Evolutionary conservation across 2,113 vertebrate genomes (phyloP).

Genomic region (Zosterops hypoxanthus): DNA sequence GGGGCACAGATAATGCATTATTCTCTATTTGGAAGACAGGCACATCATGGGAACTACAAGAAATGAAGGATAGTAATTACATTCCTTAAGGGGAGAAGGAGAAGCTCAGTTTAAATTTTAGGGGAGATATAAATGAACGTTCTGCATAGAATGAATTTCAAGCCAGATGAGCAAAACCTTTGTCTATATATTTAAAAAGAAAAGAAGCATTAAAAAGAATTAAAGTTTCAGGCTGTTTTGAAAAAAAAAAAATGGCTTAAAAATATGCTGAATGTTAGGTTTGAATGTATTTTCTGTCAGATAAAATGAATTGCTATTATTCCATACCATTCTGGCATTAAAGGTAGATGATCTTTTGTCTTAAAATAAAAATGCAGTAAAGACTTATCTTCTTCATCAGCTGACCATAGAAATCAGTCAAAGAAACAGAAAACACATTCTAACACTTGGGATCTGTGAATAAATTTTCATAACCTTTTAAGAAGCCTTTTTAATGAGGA

Average conservation of each 20-base stretch:
- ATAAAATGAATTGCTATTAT: not conserved
- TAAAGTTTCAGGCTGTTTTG: not conserved
- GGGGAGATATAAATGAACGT: not conserved
- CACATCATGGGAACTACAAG: slow-evolving; percentile 15
- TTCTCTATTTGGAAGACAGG: slow-evolving; percentile 33
- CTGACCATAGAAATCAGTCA: not conserved
- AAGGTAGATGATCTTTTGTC: not conserved
- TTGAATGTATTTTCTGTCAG: not conserved
- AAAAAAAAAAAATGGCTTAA: not conserved
- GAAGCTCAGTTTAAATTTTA: slow-evolving; percentile 29
- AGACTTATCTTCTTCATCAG: not conserved
- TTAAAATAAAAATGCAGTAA: not conserved
- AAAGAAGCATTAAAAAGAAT: not conserved
- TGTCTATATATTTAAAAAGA: not conserved
- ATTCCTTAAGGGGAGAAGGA: slow-evolving; percentile 32
- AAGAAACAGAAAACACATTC: not conserved
- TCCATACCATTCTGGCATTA: not conserved
- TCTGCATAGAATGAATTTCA: not conserved
- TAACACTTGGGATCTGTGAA: not conserved
- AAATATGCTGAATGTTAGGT: not conserved
- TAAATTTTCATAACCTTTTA: not conserved
- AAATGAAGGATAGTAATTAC: slow-evolving; percentile 47
- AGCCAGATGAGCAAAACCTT: not conserved
- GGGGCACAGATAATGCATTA: slow-evolving; percentile 44
- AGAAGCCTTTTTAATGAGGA: not conserved